Evolutionary conservation across 2,888 invertebrate genomes (phyloP).

Genomic region (Eupithecia insigniata): DNA sequence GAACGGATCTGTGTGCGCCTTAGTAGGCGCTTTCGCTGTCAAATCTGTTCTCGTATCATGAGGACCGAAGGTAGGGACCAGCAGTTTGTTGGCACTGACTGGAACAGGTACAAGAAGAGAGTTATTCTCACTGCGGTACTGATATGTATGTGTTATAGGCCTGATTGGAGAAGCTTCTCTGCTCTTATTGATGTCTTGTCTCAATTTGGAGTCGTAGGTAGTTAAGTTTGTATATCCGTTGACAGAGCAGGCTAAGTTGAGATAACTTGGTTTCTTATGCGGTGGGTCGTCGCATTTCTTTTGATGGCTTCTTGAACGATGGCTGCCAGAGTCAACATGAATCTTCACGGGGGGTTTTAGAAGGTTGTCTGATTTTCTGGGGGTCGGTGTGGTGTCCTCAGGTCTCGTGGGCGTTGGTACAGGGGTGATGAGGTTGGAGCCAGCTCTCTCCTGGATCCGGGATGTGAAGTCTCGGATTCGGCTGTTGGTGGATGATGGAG

Average conservation of each 20-base stretch:
- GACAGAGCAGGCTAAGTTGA: conserved; percentile 94
- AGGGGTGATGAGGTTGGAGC: conserved; percentile 61
- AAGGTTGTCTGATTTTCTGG: conserved; percentile 68
- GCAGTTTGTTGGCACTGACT: conserved; percentile 80
- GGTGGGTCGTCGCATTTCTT: conserved; percentile 74
- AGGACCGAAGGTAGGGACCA: conserved; percentile 82
- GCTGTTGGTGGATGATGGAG: conserved; percentile 85
- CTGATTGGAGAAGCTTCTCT: conserved; percentile 89
- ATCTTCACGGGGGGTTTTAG: conserved; percentile 77
- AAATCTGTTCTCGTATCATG: conserved; percentile 79
- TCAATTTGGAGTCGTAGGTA: conserved; percentile 92
- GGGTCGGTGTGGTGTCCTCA: conserved; percentile 63
- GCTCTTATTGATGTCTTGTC: conserved; percentile 89
- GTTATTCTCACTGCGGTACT: conserved; percentile 75
- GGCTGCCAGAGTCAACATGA: conserved; percentile 68
- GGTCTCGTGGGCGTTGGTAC: conserved; percentile 68
- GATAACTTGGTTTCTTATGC: conserved; percentile 92
- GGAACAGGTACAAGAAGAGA: conserved; percentile 77
- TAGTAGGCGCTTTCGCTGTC: conserved; percentile 79
- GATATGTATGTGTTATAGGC: conserved; percentile 81
- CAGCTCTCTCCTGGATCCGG: conserved; percentile 83
- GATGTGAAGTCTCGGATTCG: conserved; percentile 84
- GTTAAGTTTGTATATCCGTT: conserved; percentile 95
- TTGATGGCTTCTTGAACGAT: conserved; percentile 70
- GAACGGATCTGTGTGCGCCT: conserved; percentile 81